Conservation (phyloP, 2,888 invertebrate genomes). For the Lysandra coridon region DNA sequence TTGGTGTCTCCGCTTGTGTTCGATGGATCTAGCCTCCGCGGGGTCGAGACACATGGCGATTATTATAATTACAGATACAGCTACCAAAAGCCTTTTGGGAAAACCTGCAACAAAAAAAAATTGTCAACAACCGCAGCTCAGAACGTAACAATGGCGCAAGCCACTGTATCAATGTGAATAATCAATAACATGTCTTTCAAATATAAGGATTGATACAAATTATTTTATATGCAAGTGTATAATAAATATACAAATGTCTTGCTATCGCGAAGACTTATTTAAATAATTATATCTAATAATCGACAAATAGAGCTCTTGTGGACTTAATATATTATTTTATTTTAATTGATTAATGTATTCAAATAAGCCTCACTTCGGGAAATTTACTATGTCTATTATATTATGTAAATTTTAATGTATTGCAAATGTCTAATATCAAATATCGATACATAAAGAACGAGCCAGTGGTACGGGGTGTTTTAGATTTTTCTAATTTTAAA, state of each 20-base stretch:
- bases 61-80: conserved; percentile 68
- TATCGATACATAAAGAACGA: neutral
- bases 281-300: neutral
- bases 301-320: neutral
- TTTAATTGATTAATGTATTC: neutral
- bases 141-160: neutral
- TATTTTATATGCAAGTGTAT: neutral
- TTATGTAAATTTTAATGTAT: conserved; percentile 6
- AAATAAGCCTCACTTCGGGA: conserved; percentile 43
- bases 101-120: conserved; percentile 65
- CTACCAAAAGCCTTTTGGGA: conserved; percentile 78
- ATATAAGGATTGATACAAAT: neutral
- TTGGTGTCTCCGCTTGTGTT: conserved; percentile 62
- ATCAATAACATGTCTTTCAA: neutral
- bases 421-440: conserved; percentile 14
- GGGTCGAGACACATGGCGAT: conserved; percentile 70
- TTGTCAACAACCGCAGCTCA: neutral
- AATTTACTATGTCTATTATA: conserved; percentile 38
- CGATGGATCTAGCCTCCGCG: conserved; percentile 59
- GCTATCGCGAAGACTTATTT: neutral
- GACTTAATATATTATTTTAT: neutral
- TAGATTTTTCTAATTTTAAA: neutral
- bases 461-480: neutral
- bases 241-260: neutral
- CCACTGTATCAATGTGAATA: neutral